Conservation (phyloP, 2,113 vertebrate genomes). For the Tringa solitaria region DNA sequence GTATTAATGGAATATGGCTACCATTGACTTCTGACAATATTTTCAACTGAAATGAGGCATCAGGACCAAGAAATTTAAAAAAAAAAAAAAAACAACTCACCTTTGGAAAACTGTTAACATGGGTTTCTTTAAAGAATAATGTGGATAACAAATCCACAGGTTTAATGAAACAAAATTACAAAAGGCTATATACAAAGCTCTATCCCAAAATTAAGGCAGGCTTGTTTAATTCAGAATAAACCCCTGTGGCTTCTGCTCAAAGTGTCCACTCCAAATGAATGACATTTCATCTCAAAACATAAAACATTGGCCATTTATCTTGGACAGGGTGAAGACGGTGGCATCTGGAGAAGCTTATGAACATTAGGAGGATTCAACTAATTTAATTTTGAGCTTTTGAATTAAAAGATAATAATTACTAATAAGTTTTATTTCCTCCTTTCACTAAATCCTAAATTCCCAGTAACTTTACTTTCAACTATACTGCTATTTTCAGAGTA, state of each 20-base stretch:
- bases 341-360: background rate
- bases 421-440: background rate
- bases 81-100: background rate
- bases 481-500: background rate
- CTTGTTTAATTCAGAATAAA: background rate
- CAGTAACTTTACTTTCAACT: background rate
- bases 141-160: background rate
- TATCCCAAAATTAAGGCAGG: background rate
- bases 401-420: background rate
- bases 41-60: background rate
- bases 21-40: background rate
- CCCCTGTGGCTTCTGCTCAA: background rate
- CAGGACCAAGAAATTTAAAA: background rate
- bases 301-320: background rate
- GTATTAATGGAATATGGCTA: background rate
- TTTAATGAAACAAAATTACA: background rate
- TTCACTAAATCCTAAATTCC: background rate
- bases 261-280: background rate
- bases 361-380: background rate
- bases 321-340: background rate
- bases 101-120: background rate
- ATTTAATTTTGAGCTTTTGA: background rate
- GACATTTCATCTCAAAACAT: background rate
- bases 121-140: background rate
- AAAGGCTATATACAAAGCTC: background rate